Base-by-base conservation (phyloP, 1,140 invertebrate species). In the Zaprionus tsacasi region DNA sequence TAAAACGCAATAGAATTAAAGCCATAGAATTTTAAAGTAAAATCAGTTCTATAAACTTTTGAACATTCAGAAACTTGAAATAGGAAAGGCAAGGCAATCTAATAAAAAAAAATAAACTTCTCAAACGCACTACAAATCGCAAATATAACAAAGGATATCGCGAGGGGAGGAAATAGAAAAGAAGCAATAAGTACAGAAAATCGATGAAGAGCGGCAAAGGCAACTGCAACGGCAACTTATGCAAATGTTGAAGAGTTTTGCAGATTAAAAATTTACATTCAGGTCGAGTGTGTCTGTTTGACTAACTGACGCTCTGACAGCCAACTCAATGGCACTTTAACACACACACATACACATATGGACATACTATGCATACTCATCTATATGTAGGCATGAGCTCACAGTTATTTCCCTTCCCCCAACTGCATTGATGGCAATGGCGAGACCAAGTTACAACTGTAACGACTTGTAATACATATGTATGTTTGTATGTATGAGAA, bases 251-350 rank as follows among this genome's bases (percentile, higher is more conserved):
- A 75, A 88, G 82, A 73, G 79, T 82, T 87, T 82, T 87, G 67
- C 83, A 87, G 82, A 87, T 87, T 87, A 87, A 78, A 87, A 87
- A 80, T 87, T 73, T 80, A 87, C 76, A 87, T 82, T 88, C 79
- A 87, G 82, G 83, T 87, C 83, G 83, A 88, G 82, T 69, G 67
- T 57, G 58, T 36, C 40, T 60, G 58, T 35, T 48, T 66, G 70
- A 60, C 70, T 74, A 69, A 54, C 73, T 65, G 77, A 68, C 75
- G 76, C 58, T 63, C 45, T 56, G 60, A 61, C 75, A 63, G 35
- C 35, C 64, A 68, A 57, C 61, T 87, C 64, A 76, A 87, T 82
- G 61, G 68, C 40, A 66, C 60, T 69, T 54, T 48, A 5, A 59
- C 64, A 70, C 43, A 70, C 60, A 69, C 45, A 73, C 54, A 71